Percentiles rank a stretch among this genome's conserved stretches.
phyloP scores from a whole-genome alignment of 2,113 vertebrate species.

The Petaurus breviceps region DNA sequence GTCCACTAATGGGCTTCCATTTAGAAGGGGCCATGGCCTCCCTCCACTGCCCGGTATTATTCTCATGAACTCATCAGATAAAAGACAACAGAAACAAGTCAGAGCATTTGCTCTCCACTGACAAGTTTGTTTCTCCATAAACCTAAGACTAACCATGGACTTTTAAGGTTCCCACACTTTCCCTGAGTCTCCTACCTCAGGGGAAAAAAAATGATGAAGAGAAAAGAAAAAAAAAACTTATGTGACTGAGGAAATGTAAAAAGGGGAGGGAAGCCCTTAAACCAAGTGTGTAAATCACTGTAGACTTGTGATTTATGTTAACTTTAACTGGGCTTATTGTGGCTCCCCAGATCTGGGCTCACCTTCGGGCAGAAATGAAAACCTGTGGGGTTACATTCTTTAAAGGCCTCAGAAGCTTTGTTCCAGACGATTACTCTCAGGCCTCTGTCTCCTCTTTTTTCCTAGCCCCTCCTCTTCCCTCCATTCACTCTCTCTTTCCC shows the following conservation, averaged over 20 bases:
- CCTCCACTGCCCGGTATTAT: background rate
- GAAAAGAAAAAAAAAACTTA: background rate
- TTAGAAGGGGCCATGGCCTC: background rate
- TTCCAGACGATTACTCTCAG: slow-evolving; percentile 52
- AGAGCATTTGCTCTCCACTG: slow-evolving; percentile 13
- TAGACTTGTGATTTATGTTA: slow-evolving; percentile 61
- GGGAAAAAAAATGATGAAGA: background rate
- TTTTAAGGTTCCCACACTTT: background rate
- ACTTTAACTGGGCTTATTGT: slow-evolving; percentile 68
- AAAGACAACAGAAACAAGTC: slow-evolving; percentile 6
- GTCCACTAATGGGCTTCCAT: background rate
- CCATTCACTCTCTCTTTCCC: background rate
- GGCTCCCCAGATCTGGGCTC: slow-evolving; percentile 75
- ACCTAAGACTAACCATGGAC: background rate
- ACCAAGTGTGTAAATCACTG: background rate
- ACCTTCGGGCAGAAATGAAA: slow-evolving; percentile 78
- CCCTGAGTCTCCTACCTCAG: background rate
- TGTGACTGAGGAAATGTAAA: too few relatives aligned
- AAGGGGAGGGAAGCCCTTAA: background rate
- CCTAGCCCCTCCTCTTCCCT: background rate
- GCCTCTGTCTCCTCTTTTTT: slow-evolving; percentile 25
- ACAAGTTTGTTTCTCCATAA: slow-evolving; percentile 21
- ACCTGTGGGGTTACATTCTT: slow-evolving; percentile 82
- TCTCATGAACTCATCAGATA: background rate
- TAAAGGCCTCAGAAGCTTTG: slow-evolving; percentile 68